These are phyloP conservation scores for Cheilosia grossa DNA, from an alignment of 2,888 invertebrate species.

Conservation along the genomic window DNA sequence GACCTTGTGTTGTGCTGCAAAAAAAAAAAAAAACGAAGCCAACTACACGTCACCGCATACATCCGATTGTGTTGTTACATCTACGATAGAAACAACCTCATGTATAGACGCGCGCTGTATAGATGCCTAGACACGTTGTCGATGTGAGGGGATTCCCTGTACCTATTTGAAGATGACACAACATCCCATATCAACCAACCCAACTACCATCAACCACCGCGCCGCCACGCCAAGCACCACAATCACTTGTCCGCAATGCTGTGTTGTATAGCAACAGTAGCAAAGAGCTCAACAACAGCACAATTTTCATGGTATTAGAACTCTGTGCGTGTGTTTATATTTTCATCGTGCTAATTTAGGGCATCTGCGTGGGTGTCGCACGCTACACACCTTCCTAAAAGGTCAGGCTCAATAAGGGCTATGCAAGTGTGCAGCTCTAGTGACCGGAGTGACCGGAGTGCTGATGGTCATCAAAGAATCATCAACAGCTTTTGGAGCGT, in stretches of 20 bases:
- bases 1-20: slow-evolving; percentile 61
- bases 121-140: slow-evolving; percentile 39
- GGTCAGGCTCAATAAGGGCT: neutral
- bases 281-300: neutral
- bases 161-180: slow-evolving; percentile 16
- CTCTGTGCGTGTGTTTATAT: slow-evolving; percentile 44
- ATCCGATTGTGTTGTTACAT: slow-evolving; percentile 46
- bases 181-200: slow-evolving; percentile 15
- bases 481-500: too few relatives aligned
- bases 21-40: slow-evolving; percentile 3
- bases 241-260: slow-evolving; percentile 20
- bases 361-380: slow-evolving; percentile 7
- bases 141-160: slow-evolving; percentile 47
- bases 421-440: neutral
- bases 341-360: slow-evolving; percentile 11
- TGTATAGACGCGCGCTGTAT: neutral
- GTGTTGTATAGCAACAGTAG: neutral
- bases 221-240: neutral
- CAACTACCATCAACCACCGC: slow-evolving; percentile 46
- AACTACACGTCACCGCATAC: slow-evolving; percentile 43
- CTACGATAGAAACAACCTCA: slow-evolving; percentile 19
- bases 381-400: slow-evolving; percentile 7
- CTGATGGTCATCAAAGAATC: too few relatives aligned
- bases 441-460: too few relatives aligned
- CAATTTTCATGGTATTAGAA: slow-evolving; percentile 37